Evolutionary conservation across 1,140 invertebrate species (phyloP).

Genomic region (Lineus longissimus): DNA sequence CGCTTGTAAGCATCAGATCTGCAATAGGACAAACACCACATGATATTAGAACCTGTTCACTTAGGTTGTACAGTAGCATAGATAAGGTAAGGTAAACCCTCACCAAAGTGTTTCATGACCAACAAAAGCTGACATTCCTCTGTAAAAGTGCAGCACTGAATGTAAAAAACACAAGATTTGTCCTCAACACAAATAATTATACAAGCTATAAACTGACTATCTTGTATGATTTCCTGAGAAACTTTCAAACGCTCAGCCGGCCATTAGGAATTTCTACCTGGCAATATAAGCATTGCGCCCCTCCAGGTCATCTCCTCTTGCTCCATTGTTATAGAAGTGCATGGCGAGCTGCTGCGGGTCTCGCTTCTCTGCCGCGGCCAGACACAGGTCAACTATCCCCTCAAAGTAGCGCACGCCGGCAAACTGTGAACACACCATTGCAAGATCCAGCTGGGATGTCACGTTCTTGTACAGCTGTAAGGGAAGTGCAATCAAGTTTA

Average conservation of each 20-base stretch:
- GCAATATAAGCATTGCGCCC: constrained; percentile 48
- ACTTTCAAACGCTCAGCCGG: no score
- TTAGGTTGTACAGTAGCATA: no score
- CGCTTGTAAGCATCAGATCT: constrained; percentile 87
- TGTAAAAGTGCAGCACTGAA: not conserved
- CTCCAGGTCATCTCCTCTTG: constrained; percentile 68
- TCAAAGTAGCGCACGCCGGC: constrained; percentile 68
- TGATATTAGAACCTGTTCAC: no score
- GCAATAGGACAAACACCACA: constrained; percentile 27
- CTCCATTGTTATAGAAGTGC: constrained; percentile 82
- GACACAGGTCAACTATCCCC: constrained; percentile 83
- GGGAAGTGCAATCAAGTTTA: constrained; percentile 15
- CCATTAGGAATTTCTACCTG: constrained; percentile 28
- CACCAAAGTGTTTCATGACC: no score
- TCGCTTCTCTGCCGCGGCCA: constrained; percentile 75
- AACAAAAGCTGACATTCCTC: no score
- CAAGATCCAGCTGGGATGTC: constrained; percentile 72
- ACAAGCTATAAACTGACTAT: no score
- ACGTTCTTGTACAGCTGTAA: constrained; percentile 78
- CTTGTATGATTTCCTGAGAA: no score
- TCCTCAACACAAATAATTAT: no score
- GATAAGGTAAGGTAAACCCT: no score
- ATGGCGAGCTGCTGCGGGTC: constrained; percentile 85
- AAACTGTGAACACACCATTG: constrained; percentile 73
- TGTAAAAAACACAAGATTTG: no score